Base-by-base conservation (phyloP, 2,888 invertebrate species). In the Callyntrura sp. region DNA sequence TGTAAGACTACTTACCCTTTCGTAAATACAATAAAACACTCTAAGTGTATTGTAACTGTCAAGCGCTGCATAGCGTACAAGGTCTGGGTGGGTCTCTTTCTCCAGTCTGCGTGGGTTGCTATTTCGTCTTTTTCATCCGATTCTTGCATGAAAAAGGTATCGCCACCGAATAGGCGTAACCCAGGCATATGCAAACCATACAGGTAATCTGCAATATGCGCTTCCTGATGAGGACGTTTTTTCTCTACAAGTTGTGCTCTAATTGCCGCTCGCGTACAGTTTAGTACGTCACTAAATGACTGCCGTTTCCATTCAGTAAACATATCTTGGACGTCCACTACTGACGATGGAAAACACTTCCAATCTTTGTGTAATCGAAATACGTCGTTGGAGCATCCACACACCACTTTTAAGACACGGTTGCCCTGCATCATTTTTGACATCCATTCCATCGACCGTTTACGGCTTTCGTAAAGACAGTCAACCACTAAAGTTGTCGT, bases 271-370 rank as follows among this genome's bases (percentile, higher is more conserved):
- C n/a, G n/a, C n/a, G n/a, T n/a, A n/a, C n/a, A n/a, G n/a, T n/a
- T n/a, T n/a, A n/a, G n/a, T n/a, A n/a, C n/a, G n/a, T n/a, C n/a
- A 17, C 1, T n/a, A 11, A 1, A 17, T 0, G 14, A 2, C 1
- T 0, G 6, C 9, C 8, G n/a, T 20, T 81, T 81, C 65, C 65
- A 82, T 0, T 48, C 9, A 11, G 43, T 3, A 25, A 65, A 65
- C 62, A 82, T 23, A 9, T 65, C 62, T n/a, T 82, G 65, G 8
- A 82, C 17, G 23, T 82, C 82, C 12, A 82, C 25, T 0, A 62
- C 11, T 20, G 48, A 12, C 1, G 8, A 48, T 0, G 65, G 23
- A 45, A 62, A 65, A 12, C 82, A 82, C 8, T 5, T 5, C 82
- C 62, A 65, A 12, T 65, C 65, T 14, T 82, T 65, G 23, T 45